phyloP scores from a whole-genome alignment of 2,797 vertebrate species.

The Hephaestus fuliginosus region DNA sequence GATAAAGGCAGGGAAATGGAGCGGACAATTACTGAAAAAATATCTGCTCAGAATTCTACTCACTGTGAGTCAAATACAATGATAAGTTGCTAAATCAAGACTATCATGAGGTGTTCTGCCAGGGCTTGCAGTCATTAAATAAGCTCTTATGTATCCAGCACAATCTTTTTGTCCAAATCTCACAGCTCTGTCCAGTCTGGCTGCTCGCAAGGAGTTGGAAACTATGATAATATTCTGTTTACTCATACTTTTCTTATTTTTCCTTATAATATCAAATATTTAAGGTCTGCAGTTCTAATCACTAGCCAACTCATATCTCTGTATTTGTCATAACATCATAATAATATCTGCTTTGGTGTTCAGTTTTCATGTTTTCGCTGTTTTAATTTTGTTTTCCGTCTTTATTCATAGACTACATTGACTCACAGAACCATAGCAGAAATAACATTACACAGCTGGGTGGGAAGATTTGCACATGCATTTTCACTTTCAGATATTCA shows the following conservation, averaged over 20 bases:
- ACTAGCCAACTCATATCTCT: not conserved
- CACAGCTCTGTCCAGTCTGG: not conserved
- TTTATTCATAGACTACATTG: constrained; percentile 2
- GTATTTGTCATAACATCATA: not conserved
- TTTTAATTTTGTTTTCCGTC: constrained; percentile 4
- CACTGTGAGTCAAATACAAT: constrained; percentile 14
- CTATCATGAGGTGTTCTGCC: constrained; percentile 19
- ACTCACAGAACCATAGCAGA: not conserved
- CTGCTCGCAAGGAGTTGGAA: too few species aligned
- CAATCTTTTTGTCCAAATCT: constrained; percentile 38
- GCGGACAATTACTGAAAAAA: constrained; percentile 4
- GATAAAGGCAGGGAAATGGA: not conserved
- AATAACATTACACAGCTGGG: not conserved
- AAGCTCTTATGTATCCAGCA: constrained; percentile 31
- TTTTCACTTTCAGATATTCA: constrained; percentile 31
- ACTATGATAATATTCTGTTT: too few species aligned
- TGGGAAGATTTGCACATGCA: constrained; percentile 20
- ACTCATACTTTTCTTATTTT: too few species aligned
- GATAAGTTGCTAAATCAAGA: constrained; percentile 31
- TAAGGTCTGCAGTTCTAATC: not conserved
- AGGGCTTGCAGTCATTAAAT: constrained; percentile 29
- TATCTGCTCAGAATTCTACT: not conserved
- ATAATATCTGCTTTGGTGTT: not conserved
- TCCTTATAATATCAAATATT: not conserved
- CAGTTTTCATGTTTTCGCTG: not conserved